Percentiles rank a stretch among this genome's conserved stretches.
Evolutionary conservation across 1,140 invertebrate species (phyloP).

Genomic region (Ceratina japonica): DNA sequence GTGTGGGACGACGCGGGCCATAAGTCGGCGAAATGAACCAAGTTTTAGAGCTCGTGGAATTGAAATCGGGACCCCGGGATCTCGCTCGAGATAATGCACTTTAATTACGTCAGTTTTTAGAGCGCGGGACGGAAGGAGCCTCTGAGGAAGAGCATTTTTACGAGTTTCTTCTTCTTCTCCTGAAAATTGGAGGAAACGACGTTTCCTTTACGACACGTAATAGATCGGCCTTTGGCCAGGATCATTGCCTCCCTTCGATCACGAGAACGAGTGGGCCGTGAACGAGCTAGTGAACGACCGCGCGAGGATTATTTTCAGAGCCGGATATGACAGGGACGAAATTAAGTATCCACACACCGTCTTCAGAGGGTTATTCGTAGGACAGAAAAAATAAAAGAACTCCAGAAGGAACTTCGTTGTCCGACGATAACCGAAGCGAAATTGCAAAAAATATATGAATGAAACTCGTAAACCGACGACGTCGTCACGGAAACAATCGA

Average conservation of each 20-base stretch:
- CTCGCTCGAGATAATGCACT: not conserved
- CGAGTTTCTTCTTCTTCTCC: not conserved
- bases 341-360: conserved; percentile 18
- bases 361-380: not conserved
- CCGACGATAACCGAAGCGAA: not conserved
- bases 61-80: not conserved
- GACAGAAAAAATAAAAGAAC: not conserved
- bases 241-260: not conserved
- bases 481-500: not conserved
- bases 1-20: not conserved
- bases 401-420: too few species aligned
- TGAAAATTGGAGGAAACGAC: conserved; percentile 3
- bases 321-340: not conserved
- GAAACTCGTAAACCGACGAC: not conserved
- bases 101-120: too few species aligned
- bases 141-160: not conserved
- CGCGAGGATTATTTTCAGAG: conserved; percentile 5
- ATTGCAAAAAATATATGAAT: not conserved
- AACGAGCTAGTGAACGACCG: conserved; percentile 12
- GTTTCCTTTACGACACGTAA: conserved; percentile 25
- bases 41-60: not conserved
- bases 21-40: not conserved
- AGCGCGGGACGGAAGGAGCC: not conserved
- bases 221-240: not conserved
- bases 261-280: not conserved